Evolutionary conservation across 2,113 vertebrate genomes (phyloP).

Genomic region (Leuciscus idus): DNA sequence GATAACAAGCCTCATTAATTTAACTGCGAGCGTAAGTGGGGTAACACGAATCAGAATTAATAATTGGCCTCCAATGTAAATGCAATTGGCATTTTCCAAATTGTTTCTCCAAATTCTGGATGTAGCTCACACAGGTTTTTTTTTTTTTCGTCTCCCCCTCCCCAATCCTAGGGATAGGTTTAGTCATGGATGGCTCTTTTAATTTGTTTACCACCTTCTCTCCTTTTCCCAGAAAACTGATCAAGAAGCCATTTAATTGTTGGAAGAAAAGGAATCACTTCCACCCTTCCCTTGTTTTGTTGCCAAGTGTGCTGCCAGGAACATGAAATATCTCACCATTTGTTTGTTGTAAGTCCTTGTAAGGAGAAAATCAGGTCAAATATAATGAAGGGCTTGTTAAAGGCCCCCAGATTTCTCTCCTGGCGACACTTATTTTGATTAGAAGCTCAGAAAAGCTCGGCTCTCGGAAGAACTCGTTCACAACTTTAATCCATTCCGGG

Average conservation of each 20-base stretch:
- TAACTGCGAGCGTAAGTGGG: constrained; percentile 78
- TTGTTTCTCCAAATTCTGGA: constrained; percentile 56
- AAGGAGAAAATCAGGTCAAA: constrained; percentile 51
- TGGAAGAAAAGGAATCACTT: constrained; percentile 77
- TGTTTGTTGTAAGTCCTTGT: constrained; percentile 62
- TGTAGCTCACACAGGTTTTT: constrained; percentile 69
- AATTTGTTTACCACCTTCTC: constrained; percentile 78
- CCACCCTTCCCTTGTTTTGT: constrained; percentile 66
- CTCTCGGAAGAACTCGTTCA: constrained; percentile 17
- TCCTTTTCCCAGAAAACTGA: constrained; percentile 71
- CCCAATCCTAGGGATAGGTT: constrained; percentile 73
- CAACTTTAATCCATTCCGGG: constrained; percentile 11
- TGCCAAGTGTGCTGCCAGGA: constrained; percentile 71
- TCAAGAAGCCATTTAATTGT: constrained; percentile 81
- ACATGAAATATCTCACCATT: constrained; percentile 69
- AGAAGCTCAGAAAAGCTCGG: constrained; percentile 20
- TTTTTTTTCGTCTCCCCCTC: constrained; percentile 33
- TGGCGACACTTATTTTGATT: constrained; percentile 36
- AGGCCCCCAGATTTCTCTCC: constrained; percentile 24
- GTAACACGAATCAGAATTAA: constrained; percentile 78
- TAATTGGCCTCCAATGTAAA: constrained; percentile 73
- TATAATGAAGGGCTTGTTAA: constrained; percentile 47
- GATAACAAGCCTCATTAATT: constrained; percentile 81
- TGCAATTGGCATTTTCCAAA: constrained; percentile 64
- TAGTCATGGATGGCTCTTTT: constrained; percentile 78